phyloP scores from a whole-genome alignment of 2,113 vertebrate genomes.

The Lasiurus borealis region DNA sequence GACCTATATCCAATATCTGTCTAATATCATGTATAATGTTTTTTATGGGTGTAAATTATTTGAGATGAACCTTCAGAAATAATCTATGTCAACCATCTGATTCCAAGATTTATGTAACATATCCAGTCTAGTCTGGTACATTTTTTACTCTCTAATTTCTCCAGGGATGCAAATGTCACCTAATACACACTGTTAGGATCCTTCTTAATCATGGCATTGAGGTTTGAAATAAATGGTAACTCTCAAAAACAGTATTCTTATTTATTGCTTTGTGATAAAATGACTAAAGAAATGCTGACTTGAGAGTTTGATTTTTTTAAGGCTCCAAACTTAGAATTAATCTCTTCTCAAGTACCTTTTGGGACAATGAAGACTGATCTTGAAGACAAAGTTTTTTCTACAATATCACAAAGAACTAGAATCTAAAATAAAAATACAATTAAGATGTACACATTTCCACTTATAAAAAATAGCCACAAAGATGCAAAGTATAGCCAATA shows the following conservation, averaged over 20 bases:
- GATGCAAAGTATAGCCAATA: not conserved
- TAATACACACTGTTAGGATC: not conserved
- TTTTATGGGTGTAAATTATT: not conserved
- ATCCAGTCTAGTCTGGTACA: not conserved
- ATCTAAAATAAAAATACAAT: constrained; percentile 6
- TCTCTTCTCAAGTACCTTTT: not conserved
- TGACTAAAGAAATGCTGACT: not conserved
- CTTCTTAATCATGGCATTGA: not conserved
- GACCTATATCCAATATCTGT: not conserved
- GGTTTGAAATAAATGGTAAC: not conserved
- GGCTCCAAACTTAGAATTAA: not conserved
- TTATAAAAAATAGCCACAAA: not conserved
- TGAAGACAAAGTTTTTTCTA: constrained; percentile 28
- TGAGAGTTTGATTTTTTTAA: not conserved
- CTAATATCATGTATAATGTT: not conserved
- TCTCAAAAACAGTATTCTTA: not conserved
- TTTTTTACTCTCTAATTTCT: not conserved
- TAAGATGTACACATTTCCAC: not conserved
- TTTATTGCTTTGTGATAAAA: not conserved
- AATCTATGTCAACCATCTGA: not conserved
- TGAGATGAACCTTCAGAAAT: not conserved
- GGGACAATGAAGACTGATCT: not conserved
- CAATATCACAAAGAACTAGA: not conserved
- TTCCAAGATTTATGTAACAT: not conserved
- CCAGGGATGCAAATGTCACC: not conserved